phyloP scores from a whole-genome alignment of 2,888 invertebrate genomes.

The Leucophora obtusa region DNA sequence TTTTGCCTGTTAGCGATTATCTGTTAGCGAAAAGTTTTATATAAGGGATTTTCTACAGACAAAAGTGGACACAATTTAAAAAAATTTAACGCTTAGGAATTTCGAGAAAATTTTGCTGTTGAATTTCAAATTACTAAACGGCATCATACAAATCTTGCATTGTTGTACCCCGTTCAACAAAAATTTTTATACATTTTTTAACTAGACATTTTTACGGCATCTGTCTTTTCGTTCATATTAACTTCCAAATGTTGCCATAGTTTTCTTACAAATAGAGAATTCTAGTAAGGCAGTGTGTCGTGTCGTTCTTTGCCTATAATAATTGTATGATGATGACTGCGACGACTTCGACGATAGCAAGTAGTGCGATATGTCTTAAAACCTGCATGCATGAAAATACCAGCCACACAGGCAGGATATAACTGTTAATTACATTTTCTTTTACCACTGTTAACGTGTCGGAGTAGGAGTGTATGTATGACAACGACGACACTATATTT shows the following conservation, averaged over 20 bases:
- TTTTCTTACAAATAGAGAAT: not conserved
- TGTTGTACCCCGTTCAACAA: not conserved
- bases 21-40: too few species aligned
- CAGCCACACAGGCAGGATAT: slow-evolving; percentile 53
- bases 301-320: not conserved
- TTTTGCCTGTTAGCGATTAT: too few species aligned
- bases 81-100: too few species aligned
- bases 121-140: too few species aligned
- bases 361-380: not conserved
- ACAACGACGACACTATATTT: not conserved
- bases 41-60: too few species aligned
- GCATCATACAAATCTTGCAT: not conserved
- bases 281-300: slow-evolving; percentile 51
- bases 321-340: not conserved
- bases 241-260: not conserved
- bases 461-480: slow-evolving; percentile 20
- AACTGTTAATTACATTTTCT: slow-evolving; percentile 61
- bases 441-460: slow-evolving; percentile 1
- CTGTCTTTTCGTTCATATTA: not conserved
- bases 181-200: not conserved
- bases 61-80: too few species aligned
- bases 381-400: slow-evolving; percentile 11
- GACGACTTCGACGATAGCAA: not conserved
- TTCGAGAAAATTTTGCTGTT: too few species aligned
- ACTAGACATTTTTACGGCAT: slow-evolving; percentile 7